These are phyloP conservation scores for Drosophila bunnanda DNA, from an alignment of 2,888 invertebrate genomes.

Conservation along the genomic window DNA sequence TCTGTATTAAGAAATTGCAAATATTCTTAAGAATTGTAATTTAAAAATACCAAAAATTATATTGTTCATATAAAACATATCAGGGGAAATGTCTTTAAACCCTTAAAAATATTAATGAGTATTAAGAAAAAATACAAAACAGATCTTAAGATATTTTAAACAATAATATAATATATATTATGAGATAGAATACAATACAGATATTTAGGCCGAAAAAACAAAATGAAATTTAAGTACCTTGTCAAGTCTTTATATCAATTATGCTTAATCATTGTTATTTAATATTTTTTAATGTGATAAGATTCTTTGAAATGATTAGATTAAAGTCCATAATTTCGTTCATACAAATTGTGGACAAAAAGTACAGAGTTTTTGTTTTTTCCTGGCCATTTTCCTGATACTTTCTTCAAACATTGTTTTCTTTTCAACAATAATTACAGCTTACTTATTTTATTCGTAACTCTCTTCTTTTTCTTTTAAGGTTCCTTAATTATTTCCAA, in stretches of 20 bases:
- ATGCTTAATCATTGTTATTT: not conserved
- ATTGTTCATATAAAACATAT: not conserved
- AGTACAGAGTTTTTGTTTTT: not conserved
- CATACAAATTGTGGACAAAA: not conserved
- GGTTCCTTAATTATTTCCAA: not conserved
- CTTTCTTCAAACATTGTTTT: not conserved
- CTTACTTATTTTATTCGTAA: no score
- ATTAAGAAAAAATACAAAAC: not conserved
- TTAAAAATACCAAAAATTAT: not conserved
- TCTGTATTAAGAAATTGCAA: no score
- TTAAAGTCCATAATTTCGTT: not conserved
- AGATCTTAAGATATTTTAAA: not conserved
- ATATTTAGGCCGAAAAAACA: no score
- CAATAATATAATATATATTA: not conserved
- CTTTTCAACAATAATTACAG: no score
- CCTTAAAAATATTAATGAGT: not conserved
- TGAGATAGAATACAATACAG: not conserved
- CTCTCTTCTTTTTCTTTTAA: not conserved
- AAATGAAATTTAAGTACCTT: not conserved
- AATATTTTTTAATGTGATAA: conserved; percentile 4
- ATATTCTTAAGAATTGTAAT: no score
- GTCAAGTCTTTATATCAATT: not conserved
- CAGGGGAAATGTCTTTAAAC: not conserved
- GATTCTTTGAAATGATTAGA: not conserved
- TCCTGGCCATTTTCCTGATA: not conserved